Conservation (phyloP, 2,113 vertebrate species). For the Oxygymnocypris stewartii region DNA sequence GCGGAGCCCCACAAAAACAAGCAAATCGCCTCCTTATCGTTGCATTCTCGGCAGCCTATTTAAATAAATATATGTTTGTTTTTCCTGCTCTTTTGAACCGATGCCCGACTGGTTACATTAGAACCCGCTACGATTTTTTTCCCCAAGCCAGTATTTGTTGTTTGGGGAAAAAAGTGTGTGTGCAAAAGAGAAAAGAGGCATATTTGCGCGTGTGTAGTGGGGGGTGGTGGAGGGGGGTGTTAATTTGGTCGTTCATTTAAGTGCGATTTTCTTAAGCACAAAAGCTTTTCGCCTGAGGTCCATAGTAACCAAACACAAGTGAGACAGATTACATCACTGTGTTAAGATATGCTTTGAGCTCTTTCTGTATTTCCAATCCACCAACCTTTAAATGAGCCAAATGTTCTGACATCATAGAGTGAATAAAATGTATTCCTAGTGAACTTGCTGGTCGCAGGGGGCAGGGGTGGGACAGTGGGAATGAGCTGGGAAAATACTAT, state of each 20-base stretch:
- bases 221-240: slow-evolving; percentile 32
- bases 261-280: slow-evolving; percentile 62
- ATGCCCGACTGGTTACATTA: slow-evolving; percentile 33
- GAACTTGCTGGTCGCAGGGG: background rate
- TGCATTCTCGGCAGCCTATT: slow-evolving; percentile 18
- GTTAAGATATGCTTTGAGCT: slow-evolving; percentile 59
- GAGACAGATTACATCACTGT: slow-evolving; percentile 64
- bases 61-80: slow-evolving; percentile 48
- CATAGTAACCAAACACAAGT: slow-evolving; percentile 55
- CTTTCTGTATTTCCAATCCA: slow-evolving; percentile 38
- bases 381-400: slow-evolving; percentile 12
- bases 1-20: slow-evolving; percentile 50
- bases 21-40: slow-evolving; percentile 49
- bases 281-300: slow-evolving; percentile 52
- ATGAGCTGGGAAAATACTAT: background rate
- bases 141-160: slow-evolving; percentile 3
- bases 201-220: background rate
- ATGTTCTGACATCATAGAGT: slow-evolving; percentile 35
- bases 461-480: background rate
- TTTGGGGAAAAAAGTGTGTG: background rate
- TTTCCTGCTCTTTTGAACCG: slow-evolving; percentile 26
- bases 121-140: background rate
- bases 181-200: background rate
- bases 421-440: background rate
- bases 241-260: slow-evolving; percentile 71